A percentile compares a stretch with the other conserved stretches of the same genome.
phyloP scores from a whole-genome alignment of 2,113 vertebrate genomes.

The Pygathrix nemaeus region DNA sequence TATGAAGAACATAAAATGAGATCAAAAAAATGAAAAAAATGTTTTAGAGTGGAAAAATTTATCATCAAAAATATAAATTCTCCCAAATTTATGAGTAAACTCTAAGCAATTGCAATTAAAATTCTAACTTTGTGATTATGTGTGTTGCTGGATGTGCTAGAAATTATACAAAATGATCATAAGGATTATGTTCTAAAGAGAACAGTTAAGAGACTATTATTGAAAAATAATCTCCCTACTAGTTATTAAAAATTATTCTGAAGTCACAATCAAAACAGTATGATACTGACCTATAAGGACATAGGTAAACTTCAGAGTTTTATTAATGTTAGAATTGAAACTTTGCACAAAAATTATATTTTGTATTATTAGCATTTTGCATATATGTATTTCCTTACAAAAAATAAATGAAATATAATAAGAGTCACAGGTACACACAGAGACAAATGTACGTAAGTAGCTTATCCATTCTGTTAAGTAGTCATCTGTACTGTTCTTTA shows the following conservation, averaged over 20 bases:
- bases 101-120: background rate
- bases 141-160: background rate
- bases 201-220: background rate
- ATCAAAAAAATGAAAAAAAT: background rate
- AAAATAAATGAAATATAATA: background rate
- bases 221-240: background rate
- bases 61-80: background rate
- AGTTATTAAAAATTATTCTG: conserved; percentile 6
- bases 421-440: background rate
- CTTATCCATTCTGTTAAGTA: background rate
- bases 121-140: background rate
- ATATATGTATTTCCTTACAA: background rate
- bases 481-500: background rate
- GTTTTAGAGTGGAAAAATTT: background rate
- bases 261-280: background rate
- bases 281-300: background rate
- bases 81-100: background rate
- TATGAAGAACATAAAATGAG: background rate
- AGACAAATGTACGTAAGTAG: background rate
- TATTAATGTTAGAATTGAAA: background rate
- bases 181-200: background rate
- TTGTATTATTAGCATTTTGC: background rate
- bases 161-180: background rate
- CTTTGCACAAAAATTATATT: background rate
- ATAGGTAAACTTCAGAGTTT: background rate